Evolutionary conservation across 2,113 vertebrate species (phyloP).

Genomic region (Forbesichthys agassizii): DNA sequence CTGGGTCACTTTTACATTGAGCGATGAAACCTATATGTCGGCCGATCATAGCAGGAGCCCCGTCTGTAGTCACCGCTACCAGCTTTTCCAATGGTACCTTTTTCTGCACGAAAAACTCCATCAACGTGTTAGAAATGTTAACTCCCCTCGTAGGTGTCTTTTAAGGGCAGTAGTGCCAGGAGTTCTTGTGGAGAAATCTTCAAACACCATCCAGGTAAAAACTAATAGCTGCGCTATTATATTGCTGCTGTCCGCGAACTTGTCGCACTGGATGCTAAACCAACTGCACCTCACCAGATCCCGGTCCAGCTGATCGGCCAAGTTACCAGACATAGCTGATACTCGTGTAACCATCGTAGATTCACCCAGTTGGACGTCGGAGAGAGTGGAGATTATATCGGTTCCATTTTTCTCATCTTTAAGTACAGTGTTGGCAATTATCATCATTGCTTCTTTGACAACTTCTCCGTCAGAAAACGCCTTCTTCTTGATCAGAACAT

Average conservation of each 20-base stretch:
- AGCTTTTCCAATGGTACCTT: conserved; percentile 39
- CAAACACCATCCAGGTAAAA: conserved; percentile 24
- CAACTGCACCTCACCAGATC: neutral
- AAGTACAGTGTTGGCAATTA: conserved; percentile 24
- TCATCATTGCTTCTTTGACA: conserved; percentile 35
- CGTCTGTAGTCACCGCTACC: conserved; percentile 29
- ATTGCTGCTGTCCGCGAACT: conserved; percentile 30
- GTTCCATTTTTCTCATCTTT: conserved; percentile 33
- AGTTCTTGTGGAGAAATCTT: conserved; percentile 27
- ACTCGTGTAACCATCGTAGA: conserved; percentile 14
- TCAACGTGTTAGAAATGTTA: conserved; percentile 3
- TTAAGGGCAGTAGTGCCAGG: conserved; percentile 21
- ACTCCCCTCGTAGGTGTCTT: conserved; percentile 24
- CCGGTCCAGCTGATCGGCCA: no score
- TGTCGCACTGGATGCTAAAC: conserved; percentile 39
- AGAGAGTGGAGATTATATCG: conserved; percentile 23
- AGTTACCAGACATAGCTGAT: conserved; percentile 25
- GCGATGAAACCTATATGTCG: conserved; percentile 17
- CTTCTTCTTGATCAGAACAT: conserved; percentile 29
- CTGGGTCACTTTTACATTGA: conserved; percentile 25
- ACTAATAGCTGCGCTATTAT: conserved; percentile 15
- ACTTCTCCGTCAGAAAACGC: conserved; percentile 8
- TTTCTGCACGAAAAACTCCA: conserved; percentile 22
- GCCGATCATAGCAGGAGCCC: conserved; percentile 25
- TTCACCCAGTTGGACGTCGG: conserved; percentile 33